Conservation (phyloP, 2,888 invertebrate genomes). For the Pachycephus smyrnensis region DNA sequence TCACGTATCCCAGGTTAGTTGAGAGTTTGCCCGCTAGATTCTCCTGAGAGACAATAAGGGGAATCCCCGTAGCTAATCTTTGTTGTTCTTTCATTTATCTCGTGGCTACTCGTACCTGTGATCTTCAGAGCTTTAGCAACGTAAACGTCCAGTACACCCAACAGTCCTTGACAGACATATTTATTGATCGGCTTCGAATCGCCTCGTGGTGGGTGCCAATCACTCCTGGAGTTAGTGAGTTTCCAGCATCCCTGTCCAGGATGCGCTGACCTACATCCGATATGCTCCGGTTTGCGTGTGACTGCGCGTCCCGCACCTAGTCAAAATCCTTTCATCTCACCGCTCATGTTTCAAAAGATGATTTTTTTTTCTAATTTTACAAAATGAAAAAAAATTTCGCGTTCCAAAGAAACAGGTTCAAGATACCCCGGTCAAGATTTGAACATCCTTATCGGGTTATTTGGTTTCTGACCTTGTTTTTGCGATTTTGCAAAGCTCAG, state of each 20-base stretch:
- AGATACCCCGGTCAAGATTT: background rate
- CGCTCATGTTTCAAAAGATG: too few species aligned
- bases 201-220: slow-evolving; percentile 28
- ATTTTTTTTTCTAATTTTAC: too few species aligned
- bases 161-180: slow-evolving; percentile 12
- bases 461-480: background rate
- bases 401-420: background rate
- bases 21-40: background rate
- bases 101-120: background rate
- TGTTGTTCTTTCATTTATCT: background rate
- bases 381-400: too few species aligned
- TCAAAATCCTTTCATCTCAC: too few species aligned
- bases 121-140: background rate
- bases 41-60: background rate
- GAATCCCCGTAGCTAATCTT: background rate
- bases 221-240: slow-evolving; percentile 10
- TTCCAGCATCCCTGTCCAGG: slow-evolving; percentile 13
- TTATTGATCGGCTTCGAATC: slow-evolving; percentile 16
- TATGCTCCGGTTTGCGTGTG: background rate
- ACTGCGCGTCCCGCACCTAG: background rate
- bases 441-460: background rate
- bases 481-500: background rate
- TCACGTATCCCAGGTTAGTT: background rate
- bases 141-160: slow-evolving; percentile 11
- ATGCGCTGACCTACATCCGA: slow-evolving; percentile 16